These are phyloP conservation scores for Nebria ingens DNA, from an alignment of 1,140 invertebrate genomes.

Conservation along the genomic window DNA sequence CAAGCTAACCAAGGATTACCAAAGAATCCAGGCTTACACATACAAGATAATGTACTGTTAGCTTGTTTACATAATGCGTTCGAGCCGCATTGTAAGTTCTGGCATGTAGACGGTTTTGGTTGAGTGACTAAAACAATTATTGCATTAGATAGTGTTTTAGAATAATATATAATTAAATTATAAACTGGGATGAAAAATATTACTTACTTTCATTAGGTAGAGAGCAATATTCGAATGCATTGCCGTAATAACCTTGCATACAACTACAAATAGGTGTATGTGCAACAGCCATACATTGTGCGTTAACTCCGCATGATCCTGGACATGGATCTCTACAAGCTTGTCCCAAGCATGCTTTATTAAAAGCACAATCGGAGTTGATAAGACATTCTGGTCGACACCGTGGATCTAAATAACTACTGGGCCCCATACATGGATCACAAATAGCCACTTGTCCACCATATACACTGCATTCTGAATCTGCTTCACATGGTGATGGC, in stretches of 20 bases:
- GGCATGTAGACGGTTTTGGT: slow-evolving; percentile 48
- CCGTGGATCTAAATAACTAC: slow-evolving; percentile 52
- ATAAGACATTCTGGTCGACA: slow-evolving; percentile 68
- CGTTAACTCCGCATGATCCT: slow-evolving; percentile 70
- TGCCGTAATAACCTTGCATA: slow-evolving; percentile 58
- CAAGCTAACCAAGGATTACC: slow-evolving; percentile 66
- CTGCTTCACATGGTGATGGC: slow-evolving; percentile 65
- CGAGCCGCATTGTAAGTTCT: slow-evolving; percentile 51
- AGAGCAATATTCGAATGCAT: slow-evolving; percentile 70
- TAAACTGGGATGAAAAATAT: no score
- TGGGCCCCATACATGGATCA: slow-evolving; percentile 57
- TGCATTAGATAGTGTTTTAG: slow-evolving; percentile 8
- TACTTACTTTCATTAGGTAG: slow-evolving; percentile 38
- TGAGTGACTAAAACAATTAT: slow-evolving; percentile 19
- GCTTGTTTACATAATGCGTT: slow-evolving; percentile 59
- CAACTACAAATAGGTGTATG: slow-evolving; percentile 71
- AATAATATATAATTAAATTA: slow-evolving; percentile 13
- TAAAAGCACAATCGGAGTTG: slow-evolving; percentile 65
- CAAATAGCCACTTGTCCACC: slow-evolving; percentile 66
- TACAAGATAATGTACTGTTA: slow-evolving; percentile 46
- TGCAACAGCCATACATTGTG: slow-evolving; percentile 60
- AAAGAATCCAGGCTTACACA: slow-evolving; percentile 53
- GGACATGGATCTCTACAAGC: slow-evolving; percentile 70
- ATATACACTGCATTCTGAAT: slow-evolving; percentile 54
- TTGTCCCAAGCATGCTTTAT: slow-evolving; percentile 64